Conservation (phyloP, 2,113 vertebrate genomes). For the Raphicerus campestris region DNA sequence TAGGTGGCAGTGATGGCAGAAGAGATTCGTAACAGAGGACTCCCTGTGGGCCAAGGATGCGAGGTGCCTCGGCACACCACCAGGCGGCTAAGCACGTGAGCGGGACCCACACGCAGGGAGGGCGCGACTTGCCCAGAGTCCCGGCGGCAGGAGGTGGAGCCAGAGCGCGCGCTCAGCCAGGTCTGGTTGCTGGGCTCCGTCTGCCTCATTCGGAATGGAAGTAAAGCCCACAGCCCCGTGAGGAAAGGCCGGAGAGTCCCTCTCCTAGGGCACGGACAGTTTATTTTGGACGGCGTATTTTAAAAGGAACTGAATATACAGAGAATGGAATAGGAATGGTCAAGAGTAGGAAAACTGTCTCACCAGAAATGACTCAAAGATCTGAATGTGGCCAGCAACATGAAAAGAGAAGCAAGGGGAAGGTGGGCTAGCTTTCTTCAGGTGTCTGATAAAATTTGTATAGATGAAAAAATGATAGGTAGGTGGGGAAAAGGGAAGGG, state of each 20-base stretch:
- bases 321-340: not conserved
- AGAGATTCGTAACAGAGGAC: not conserved
- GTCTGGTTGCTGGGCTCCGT: rapidly evolving
- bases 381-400: not conserved
- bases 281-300: not conserved
- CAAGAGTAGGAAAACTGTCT: not conserved
- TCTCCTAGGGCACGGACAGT: not conserved
- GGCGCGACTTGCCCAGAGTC: not conserved
- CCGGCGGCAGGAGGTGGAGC: not conserved
- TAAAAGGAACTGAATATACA: not conserved
- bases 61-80: not conserved
- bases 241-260: not conserved
- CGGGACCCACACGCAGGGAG: rapidly evolving
- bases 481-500: not conserved
- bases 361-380: not conserved
- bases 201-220: not conserved
- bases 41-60: not conserved
- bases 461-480: not conserved
- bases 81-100: too few species aligned
- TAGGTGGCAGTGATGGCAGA: not conserved
- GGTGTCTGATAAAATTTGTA: not conserved
- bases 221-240: not conserved
- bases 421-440: not conserved
- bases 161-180: rapidly evolving
- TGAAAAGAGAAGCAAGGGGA: not conserved